These are phyloP conservation scores for Alexandromys fortis DNA, from an alignment of 2,113 vertebrate genomes.

Conservation along the genomic window DNA sequence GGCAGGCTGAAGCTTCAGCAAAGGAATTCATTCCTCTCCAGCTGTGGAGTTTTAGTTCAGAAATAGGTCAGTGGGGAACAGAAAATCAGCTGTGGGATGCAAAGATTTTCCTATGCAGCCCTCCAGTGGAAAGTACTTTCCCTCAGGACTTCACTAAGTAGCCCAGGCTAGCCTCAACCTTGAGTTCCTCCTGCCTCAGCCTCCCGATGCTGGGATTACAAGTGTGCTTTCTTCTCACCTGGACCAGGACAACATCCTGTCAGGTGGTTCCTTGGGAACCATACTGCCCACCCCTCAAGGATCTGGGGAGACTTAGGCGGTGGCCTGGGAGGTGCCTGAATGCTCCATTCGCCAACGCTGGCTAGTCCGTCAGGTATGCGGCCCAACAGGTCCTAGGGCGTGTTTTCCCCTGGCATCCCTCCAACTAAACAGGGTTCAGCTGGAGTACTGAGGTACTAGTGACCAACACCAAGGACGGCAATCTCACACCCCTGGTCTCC, in stretches of 20 bases:
- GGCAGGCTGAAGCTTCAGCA: neutral
- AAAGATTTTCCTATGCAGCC: neutral
- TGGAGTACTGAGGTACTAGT: neutral
- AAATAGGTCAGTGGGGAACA: neutral
- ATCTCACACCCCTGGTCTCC: neutral
- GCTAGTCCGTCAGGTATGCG: constrained; percentile 50
- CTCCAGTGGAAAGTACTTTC: neutral
- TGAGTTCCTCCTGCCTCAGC: neutral
- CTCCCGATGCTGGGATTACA: neutral
- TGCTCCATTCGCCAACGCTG: neutral
- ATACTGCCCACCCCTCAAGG: neutral
- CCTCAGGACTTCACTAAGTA: neutral
- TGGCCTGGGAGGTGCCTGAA: neutral
- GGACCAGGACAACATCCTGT: neutral
- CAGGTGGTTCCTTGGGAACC: neutral
- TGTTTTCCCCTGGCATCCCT: neutral
- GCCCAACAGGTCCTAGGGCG: constrained; percentile 30
- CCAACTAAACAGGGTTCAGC: neutral
- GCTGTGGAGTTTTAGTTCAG: neutral
- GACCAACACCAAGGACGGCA: neutral
- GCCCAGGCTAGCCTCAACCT: neutral
- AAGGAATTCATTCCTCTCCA: constrained; percentile 14
- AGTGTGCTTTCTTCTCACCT: no score
- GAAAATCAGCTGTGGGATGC: neutral
- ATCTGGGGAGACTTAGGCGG: neutral